Evolutionary conservation across 2,888 invertebrate genomes (phyloP), one percentile per base, ranked within the genome.

Genomic region (Microctonus aethiopoides): DNA sequence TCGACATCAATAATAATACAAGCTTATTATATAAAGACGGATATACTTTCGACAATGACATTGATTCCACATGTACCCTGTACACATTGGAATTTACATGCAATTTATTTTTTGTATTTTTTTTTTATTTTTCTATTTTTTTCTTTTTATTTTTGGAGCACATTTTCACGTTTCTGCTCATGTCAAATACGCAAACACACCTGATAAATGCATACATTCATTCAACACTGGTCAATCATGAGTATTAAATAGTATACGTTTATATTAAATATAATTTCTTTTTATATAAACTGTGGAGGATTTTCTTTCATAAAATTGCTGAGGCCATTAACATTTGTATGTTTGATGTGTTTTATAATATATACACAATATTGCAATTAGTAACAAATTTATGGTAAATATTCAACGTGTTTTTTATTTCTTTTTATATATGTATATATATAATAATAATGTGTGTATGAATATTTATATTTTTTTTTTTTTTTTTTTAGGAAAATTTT

Each of bases 251-350:
- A 52, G 59, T 56, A 56, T 62, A 32, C 11, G 56, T 64, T 51
- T 41, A 39, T 54, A 56, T 68, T 51, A 39, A 36, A 61, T 36
- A 54, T 26, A 36, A 39, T 65, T 39, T 57, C 24, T 36, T 39
- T 41, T 29, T 20, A 51, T 62, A 62, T 46, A 62, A 29, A 51
- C 4, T 24, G 22, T 41, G 1, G 20, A 22, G 60, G 60, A 60
- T 22, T 60, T 22, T 59, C 22, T 26, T 54, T 54, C 24, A 13
- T 13, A 10, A 46, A 62, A 46, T 62, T 36, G 41, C 29, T 68
- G 65, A 70, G 69, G 69, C 69, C 69, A 70, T 70, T 70, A 52
- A 41, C 52, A 51, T 65, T 59, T 60, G 57, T 39, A 66, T 67
- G 36, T 54, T 51, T 64, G 62, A 62, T 62, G 36, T 54, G 26